phyloP scores from a whole-genome alignment of 2,888 invertebrate species.

The Auanema sp. region DNA sequence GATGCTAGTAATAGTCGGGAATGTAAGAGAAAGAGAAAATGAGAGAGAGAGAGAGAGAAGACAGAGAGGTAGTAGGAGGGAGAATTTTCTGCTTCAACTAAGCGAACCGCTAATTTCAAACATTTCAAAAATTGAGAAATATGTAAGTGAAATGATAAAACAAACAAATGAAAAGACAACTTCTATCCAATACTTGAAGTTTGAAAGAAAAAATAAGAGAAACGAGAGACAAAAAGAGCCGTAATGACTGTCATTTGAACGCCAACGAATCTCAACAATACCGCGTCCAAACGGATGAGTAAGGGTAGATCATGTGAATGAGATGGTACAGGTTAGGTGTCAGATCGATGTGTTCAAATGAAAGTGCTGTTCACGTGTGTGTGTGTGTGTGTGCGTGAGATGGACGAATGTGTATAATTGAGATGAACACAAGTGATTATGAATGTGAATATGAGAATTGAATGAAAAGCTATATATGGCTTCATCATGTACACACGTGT shows the following conservation, averaged over 20 bases:
- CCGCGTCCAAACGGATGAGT: too few species aligned
- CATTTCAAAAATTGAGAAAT: slow-evolving; percentile 10
- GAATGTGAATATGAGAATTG: slow-evolving; percentile 7
- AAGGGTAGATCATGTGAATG: too few species aligned
- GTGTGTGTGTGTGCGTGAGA: neutral
- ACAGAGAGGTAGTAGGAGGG: slow-evolving; percentile 8
- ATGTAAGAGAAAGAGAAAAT: neutral
- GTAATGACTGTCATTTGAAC: too few species aligned
- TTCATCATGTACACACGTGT: slow-evolving; percentile 6
- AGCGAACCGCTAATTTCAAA: too few species aligned
- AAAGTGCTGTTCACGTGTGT: too few species aligned
- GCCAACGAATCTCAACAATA: too few species aligned
- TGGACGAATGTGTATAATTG: too few species aligned
- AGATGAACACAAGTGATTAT: too few species aligned
- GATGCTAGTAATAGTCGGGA: too few species aligned
- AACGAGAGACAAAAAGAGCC: neutral
- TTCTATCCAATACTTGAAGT: slow-evolving; percentile 10
- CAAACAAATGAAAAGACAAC: slow-evolving; percentile 24
- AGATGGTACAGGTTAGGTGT: too few species aligned
- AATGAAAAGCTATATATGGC: slow-evolving; percentile 32
- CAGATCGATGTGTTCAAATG: too few species aligned
- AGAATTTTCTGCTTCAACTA: neutral
- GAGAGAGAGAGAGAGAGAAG: neutral
- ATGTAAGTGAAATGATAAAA: slow-evolving; percentile 8
- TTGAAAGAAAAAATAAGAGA: slow-evolving; percentile 19